Evolutionary conservation across 2,797 vertebrate species (phyloP), one percentile per base, ranked within the genome.

Genomic region (Enoplosus armatus): DNA sequence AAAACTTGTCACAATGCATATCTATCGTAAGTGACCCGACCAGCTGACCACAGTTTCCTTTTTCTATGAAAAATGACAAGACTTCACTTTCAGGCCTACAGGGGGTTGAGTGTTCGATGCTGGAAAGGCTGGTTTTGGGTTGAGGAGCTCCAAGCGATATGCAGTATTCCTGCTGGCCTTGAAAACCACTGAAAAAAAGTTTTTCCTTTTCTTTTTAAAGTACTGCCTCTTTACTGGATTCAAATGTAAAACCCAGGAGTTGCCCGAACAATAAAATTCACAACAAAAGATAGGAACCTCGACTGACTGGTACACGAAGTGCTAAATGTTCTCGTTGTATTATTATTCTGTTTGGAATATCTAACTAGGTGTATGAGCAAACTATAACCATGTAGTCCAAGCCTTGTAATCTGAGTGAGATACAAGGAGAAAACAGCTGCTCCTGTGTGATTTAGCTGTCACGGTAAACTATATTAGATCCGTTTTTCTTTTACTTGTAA

Each of bases 51-150:
- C 5, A 39, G 37, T 26, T 53, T 59, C 14, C 37, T 20, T 53
- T 53, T 62, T 37, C 20, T 22, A 20, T 26, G 9, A 70, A 51
- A 10, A 24, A 60, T 54, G 15, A 67, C 67, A 43, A 9, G 1
- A 26, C 47, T 37, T 27, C 8, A 14, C 27, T 65, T 50, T 66
- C 43, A 20, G n/a, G 8, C 22, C 61, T 12, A 27, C 43, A 10
- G 61, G 60, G 31, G 35, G 14, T 35, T 15, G 15, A 71, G 45
- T 5, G 37, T 59, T 72, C 55, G 29, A 67, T 61, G 33, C 11
- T 1, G 20, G 56, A 70, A 39, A 54, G 37, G 51, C 58, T 33
- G 11, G 4, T 53, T 72, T 63, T 10, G 27, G 35, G 12, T 33
- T 18, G 14, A 33, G 9, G 22, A 55, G 18, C 31, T 66, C 54